Evolutionary conservation across 2,797 vertebrate species (phyloP).

Genomic region (Gadopsis bispinosus): DNA sequence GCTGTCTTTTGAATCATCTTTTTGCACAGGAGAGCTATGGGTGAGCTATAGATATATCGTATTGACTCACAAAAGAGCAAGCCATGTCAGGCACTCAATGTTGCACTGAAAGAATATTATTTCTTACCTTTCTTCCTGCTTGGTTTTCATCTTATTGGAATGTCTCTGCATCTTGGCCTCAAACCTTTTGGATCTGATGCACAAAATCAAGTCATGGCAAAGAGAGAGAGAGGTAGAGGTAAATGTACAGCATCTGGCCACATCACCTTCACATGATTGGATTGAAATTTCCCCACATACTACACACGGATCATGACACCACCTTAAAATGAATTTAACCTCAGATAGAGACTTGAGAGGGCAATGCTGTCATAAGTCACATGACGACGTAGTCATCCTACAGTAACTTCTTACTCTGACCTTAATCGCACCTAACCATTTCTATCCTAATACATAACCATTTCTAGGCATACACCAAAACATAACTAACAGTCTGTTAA

Average conservation of each 20-base stretch:
- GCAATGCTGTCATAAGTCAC: background rate
- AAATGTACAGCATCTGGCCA: background rate
- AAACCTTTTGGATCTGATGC: constrained; percentile 79
- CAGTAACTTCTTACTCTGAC: background rate
- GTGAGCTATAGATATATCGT: background rate
- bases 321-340: background rate
- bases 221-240: too few species aligned
- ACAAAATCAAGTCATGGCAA: constrained; percentile 27
- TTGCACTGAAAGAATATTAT: background rate
- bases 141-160: constrained; percentile 83
- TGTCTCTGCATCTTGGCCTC: constrained; percentile 86
- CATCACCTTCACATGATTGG: constrained; percentile 1
- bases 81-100: background rate
- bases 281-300: background rate
- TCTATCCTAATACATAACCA: too few species aligned
- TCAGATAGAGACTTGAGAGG: background rate
- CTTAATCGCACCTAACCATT: background rate
- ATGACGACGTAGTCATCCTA: background rate
- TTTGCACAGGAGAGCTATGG: background rate
- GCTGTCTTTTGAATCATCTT: background rate
- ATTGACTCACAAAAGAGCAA: constrained; percentile 5
- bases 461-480: too few species aligned
- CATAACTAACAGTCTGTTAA: background rate
- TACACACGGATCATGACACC: background rate
- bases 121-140: constrained; percentile 92